Percentiles rank a stretch among this genome's conserved stretches.
Evolutionary conservation across 2,888 invertebrate genomes (phyloP).

Genomic region (Caenorhabditis sp.): DNA sequence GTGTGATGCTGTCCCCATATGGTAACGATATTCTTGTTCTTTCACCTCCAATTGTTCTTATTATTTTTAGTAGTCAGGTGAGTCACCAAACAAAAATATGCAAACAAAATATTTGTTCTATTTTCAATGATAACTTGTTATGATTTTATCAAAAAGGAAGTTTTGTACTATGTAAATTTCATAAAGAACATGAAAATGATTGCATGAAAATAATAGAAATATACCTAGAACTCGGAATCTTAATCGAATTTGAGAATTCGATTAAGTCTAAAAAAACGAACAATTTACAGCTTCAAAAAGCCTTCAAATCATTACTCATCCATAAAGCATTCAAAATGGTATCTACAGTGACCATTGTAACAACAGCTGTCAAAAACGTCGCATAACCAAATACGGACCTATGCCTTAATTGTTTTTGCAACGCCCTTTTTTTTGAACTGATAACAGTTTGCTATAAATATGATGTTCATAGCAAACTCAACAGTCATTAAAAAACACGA

Average conservation of each 20-base stretch:
- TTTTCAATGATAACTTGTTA: not conserved
- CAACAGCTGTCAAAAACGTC: not conserved
- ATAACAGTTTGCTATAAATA: no score
- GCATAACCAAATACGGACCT: no score
- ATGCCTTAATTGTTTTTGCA: no score
- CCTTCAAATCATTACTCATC: not conserved
- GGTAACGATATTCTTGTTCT: slow-evolving; percentile 26
- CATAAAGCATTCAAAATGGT: not conserved
- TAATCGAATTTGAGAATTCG: not conserved
- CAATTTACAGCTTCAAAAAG: not conserved
- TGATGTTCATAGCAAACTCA: no score
- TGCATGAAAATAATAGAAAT: no score
- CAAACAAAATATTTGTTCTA: not conserved
- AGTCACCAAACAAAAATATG: slow-evolving; percentile 9
- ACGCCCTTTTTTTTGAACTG: no score
- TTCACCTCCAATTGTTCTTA: slow-evolving; percentile 17
- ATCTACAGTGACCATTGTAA: not conserved
- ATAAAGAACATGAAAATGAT: no score
- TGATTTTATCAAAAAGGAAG: not conserved
- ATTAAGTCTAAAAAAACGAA: not conserved
- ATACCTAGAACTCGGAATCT: no score
- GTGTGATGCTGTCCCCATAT: slow-evolving; percentile 18
- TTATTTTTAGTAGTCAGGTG: slow-evolving; percentile 31
- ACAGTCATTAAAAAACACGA: no score
- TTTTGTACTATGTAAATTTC: no score